These are phyloP conservation scores for Drosophila murphyi DNA, from an alignment of 1,140 invertebrate genomes.

Conservation along the genomic window DNA sequence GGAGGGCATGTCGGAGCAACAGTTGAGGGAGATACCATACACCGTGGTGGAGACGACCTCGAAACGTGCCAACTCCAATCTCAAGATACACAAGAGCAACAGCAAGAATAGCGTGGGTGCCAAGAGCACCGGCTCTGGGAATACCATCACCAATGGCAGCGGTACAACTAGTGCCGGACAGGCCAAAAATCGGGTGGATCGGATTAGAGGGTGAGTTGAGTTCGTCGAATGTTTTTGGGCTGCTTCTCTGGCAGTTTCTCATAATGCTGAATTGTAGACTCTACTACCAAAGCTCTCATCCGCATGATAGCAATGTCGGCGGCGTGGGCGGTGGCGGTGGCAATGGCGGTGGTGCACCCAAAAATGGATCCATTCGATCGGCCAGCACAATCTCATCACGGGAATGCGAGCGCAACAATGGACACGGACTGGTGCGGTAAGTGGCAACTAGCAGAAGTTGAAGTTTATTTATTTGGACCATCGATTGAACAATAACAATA, in stretches of 20 bases:
- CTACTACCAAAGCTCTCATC: slow-evolving; percentile 83
- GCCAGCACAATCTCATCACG: slow-evolving; percentile 82
- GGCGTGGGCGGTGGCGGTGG: slow-evolving; percentile 40
- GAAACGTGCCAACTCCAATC: slow-evolving; percentile 76
- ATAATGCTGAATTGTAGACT: slow-evolving; percentile 62
- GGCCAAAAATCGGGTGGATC: slow-evolving; percentile 80
- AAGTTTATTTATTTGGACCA: too few species aligned
- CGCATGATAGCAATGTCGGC: slow-evolving; percentile 67
- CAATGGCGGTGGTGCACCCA: slow-evolving; percentile 59
- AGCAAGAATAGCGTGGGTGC: slow-evolving; percentile 82
- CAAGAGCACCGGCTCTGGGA: slow-evolving; percentile 81
- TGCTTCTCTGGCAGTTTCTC: slow-evolving; percentile 30
- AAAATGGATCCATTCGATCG: slow-evolving; percentile 82
- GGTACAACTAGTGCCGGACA: slow-evolving; percentile 64
- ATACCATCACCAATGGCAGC: slow-evolving; percentile 79
- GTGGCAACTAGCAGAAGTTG: background rate
- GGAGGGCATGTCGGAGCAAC: slow-evolving; percentile 93
- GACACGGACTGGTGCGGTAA: slow-evolving; percentile 75
- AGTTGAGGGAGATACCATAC: slow-evolving; percentile 96
- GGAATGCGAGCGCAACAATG: slow-evolving; percentile 79
- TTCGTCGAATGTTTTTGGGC: background rate
- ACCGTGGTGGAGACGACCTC: slow-evolving; percentile 92
- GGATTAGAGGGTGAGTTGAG: slow-evolving; percentile 75
- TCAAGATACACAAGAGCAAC: slow-evolving; percentile 84
- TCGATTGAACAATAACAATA: too few species aligned